A percentile compares a stretch with the other conserved stretches of the same genome.
Evolutionary conservation across 2,888 invertebrate species (phyloP).

Genomic region (Dolomedes plantarius): DNA sequence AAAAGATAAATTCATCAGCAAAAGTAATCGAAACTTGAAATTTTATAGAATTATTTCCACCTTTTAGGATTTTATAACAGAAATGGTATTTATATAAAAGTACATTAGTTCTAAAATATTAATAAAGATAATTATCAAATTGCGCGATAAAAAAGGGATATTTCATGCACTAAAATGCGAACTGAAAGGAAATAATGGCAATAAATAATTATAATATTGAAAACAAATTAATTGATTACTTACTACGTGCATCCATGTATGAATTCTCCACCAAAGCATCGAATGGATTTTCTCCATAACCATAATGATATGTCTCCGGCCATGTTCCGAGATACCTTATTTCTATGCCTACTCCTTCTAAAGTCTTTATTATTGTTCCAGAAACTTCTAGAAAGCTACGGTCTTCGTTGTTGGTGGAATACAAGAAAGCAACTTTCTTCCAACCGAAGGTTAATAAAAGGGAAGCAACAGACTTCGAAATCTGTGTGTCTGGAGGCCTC

Average conservation of each 20-base stretch:
- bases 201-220: too few relatives aligned
- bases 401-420: conserved; percentile 86
- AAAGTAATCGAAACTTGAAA: too few relatives aligned
- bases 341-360: conserved; percentile 84
- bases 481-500: conserved; percentile 93
- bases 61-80: too few relatives aligned
- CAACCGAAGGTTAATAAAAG: conserved; percentile 90
- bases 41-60: too few relatives aligned
- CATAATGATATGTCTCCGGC: conserved; percentile 87
- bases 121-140: too few relatives aligned
- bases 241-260: conserved; percentile 90
- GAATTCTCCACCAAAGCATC: conserved; percentile 88
- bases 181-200: too few relatives aligned
- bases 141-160: too few relatives aligned
- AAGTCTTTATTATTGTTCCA: conserved; percentile 84
- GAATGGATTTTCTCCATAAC: conserved; percentile 90
- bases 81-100: too few relatives aligned
- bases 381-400: conserved; percentile 86
- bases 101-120: too few relatives aligned
- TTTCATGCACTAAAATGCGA: too few relatives aligned
- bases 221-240: too few relatives aligned
- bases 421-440: conserved; percentile 90
- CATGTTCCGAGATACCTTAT: conserved; percentile 83
- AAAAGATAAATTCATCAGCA: too few relatives aligned
- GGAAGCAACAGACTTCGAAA: conserved; percentile 92